Percentiles rank a stretch among this genome's conserved stretches.
Conservation (phyloP, 2,797 vertebrate genomes). For the Platyrinchus mystaceus region DNA sequence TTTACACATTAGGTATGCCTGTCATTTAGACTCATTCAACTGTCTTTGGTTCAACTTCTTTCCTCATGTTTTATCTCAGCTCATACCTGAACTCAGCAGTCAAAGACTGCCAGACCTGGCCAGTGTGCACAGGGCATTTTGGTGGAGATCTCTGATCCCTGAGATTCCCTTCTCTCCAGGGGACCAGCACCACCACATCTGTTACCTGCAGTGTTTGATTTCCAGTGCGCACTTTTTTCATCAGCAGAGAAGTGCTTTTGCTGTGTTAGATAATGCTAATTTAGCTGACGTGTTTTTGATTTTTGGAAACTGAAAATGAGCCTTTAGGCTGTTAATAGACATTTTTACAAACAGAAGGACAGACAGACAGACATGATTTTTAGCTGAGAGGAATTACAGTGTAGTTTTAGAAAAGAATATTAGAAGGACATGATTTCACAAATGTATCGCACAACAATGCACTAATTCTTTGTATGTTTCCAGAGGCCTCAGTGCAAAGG, state of each 20-base stretch:
- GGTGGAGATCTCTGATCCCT: not conserved
- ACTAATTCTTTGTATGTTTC: slow-evolving; percentile 53
- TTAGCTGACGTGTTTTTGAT: not conserved
- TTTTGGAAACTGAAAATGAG: not conserved
- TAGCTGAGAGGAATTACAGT: not conserved
- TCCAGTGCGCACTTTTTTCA: not conserved
- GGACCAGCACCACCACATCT: not conserved
- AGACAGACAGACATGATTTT: not conserved
- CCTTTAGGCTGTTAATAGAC: not conserved
- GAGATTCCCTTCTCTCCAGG: not conserved
- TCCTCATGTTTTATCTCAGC: not conserved
- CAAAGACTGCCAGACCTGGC: not conserved
- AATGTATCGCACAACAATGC: not conserved
- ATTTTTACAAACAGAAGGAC: not conserved
- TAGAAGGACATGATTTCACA: slow-evolving; percentile 18
- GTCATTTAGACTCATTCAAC: not conserved
- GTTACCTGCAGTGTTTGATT: not conserved
- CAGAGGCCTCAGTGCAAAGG: slow-evolving; percentile 39
- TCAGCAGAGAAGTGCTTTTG: not conserved
- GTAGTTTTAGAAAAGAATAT: slow-evolving; percentile 3
- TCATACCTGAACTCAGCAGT: not conserved
- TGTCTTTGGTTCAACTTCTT: not conserved
- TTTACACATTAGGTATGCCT: not conserved
- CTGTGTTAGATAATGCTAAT: not conserved
- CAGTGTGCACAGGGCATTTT: too few species aligned